These are phyloP conservation scores for Pelagia noctiluca DNA, from an alignment of 30 jellyfish, hydroid and myxozoan genomes.

Conservation along the genomic window DNA sequence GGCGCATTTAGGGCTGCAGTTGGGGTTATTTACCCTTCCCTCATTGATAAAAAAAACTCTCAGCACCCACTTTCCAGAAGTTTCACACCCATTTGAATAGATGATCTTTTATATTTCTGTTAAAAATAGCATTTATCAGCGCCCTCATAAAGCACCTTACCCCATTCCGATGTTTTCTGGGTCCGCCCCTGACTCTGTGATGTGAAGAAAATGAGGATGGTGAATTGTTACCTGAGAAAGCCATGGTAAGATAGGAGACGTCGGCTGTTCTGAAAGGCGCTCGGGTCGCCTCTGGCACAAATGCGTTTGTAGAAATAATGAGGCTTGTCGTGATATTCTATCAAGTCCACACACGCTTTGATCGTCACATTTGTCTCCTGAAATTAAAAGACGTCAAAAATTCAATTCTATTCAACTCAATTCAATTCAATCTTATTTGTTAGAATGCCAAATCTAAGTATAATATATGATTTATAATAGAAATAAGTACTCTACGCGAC, in stretches of 20 bases:
- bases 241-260: conserved; percentile 87
- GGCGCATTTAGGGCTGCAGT: no score
- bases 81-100: neutral
- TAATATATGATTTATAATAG: no score
- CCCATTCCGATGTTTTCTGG: no score
- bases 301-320: conserved; percentile 67
- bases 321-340: conserved; percentile 78
- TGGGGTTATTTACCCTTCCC: no score
- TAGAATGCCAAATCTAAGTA: no score
- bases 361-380: conserved; percentile 62
- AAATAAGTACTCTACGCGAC: no score
- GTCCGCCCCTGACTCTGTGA: no score
- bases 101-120: no score
- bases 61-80: no score
- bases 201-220: neutral
- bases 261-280: conserved; percentile 83
- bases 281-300: conserved; percentile 87
- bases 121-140: no score
- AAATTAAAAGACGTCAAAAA: neutral
- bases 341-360: conserved; percentile 66
- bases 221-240: conserved; percentile 62
- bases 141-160: no score
- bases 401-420: neutral
- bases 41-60: no score
- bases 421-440: neutral